Evolutionary conservation across 1,140 invertebrate species (phyloP).

Genomic region (Odontomachus brunneus): DNA sequence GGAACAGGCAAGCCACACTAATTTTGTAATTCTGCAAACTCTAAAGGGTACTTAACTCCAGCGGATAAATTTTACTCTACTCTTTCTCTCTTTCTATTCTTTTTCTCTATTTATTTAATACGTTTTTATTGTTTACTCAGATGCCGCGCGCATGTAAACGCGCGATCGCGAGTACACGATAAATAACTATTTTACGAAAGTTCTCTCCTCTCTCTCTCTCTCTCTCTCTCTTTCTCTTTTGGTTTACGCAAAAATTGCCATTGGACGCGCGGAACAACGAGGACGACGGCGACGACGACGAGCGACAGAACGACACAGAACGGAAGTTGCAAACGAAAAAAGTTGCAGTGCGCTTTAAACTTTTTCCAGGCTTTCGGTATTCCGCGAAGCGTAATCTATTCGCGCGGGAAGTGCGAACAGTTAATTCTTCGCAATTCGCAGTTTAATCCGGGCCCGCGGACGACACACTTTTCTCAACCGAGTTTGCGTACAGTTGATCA

Average conservation of each 20-base stretch:
- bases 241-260: slow-evolving; percentile 1
- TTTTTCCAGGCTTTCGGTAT: slow-evolving; percentile 31
- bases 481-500: slow-evolving; percentile 56
- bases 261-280: slow-evolving; percentile 1
- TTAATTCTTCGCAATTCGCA: slow-evolving; percentile 56
- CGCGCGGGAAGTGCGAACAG: slow-evolving; percentile 42
- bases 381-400: slow-evolving; percentile 44
- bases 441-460: slow-evolving; percentile 41
- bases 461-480: slow-evolving; percentile 48
- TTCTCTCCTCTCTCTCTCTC: too few species aligned
- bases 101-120: neutral
- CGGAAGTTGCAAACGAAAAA: slow-evolving; percentile 50
- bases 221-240: too few species aligned
- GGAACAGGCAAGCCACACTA: too few species aligned
- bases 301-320: too few species aligned
- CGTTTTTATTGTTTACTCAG: too few species aligned
- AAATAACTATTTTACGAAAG: slow-evolving; percentile 45
- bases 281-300: too few species aligned
- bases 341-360: slow-evolving; percentile 47
- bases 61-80: too few species aligned
- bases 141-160: too few species aligned
- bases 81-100: too few species aligned
- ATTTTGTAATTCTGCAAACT: too few species aligned
- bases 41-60: too few species aligned
- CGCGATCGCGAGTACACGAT: slow-evolving; percentile 6